Evolutionary conservation across 2,888 invertebrate genomes (phyloP).

Genomic region (Spisula solida): DNA sequence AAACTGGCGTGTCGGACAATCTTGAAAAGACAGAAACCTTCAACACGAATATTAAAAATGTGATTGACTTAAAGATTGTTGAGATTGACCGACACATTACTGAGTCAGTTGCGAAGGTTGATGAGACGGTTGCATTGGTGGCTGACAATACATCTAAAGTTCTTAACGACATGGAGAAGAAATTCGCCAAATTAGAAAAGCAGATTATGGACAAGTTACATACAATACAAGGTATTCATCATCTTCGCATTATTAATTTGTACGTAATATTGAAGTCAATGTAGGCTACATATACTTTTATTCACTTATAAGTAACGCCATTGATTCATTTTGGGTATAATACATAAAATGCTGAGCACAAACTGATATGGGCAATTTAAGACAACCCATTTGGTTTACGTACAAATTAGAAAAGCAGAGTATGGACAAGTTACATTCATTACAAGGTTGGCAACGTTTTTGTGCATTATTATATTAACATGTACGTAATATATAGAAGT

Average conservation of each 20-base stretch:
- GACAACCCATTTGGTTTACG: too few relatives aligned
- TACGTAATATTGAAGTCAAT: background rate
- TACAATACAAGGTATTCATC: background rate
- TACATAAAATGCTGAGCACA: too few relatives aligned
- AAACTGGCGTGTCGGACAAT: background rate
- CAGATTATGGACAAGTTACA: background rate
- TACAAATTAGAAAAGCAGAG: too few relatives aligned
- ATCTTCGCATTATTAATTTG: background rate
- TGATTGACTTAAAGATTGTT: too few relatives aligned
- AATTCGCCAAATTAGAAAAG: background rate
- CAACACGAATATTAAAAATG: background rate
- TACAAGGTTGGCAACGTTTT: too few relatives aligned
- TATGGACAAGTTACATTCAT: too few relatives aligned
- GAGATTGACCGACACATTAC: too few relatives aligned
- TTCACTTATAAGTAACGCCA: background rate
- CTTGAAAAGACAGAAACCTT: background rate
- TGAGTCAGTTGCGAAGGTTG: background rate
- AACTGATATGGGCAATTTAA: too few relatives aligned
- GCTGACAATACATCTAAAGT: background rate
- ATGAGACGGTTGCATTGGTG: background rate
- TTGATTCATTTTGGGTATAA: too few relatives aligned
- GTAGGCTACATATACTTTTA: too few relatives aligned
- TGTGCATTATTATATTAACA: too few relatives aligned
- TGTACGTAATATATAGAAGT: too few relatives aligned
- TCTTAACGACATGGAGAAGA: background rate